Base-by-base conservation (phyloP, 2,797 vertebrate genomes). In the Garrulus glandarius region DNA sequence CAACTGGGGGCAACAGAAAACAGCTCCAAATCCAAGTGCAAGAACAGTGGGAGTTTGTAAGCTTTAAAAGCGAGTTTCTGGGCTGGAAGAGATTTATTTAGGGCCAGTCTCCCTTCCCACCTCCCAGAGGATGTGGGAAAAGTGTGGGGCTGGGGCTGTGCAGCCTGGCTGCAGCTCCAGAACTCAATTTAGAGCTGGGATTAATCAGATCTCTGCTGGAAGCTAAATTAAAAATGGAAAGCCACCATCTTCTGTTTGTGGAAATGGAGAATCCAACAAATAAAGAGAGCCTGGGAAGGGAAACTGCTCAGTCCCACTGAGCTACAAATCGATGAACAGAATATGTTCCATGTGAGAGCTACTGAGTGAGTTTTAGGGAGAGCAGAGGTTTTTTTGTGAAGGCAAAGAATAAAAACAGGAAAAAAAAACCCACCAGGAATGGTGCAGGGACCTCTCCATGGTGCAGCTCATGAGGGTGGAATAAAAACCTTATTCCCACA, bases 1-100 rank as follows among this genome's bases (percentile, higher is more conserved):
- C 98, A 99, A 92, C 99, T 99, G 57, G 95, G 77, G 91, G 91
- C 84, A 88, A 97, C 11, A 96, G 1, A 69, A 88, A 56, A 92
- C 36, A 91, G 43, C 39, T 84, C 80, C 77, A 53, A 81, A 84
- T 61, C n/a, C 78, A 52, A 89, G 13, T 13, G 57, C 24, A 47
- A 47, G 37, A 85, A 17, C 49, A 59, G 52, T 1, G 9, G 18
- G 71, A 63, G 43, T 59, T 67, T 10, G 5, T 30, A 43, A 36
- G 63, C 70, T 52, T 22, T 11, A 80, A 37, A 23, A 46, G 9
- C 2, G 37, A 64, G 4, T 5, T 39, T 49, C 32, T 5, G 76
- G 27, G 64, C 53, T 86, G 20, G 21, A 46, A 63, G 49, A 11
- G 44, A 39, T 15, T 84, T 90, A 70, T 65, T 77, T 90, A 41